phyloP scores from a whole-genome alignment of 2,797 vertebrate species.

The Fundulus diaphanus region DNA sequence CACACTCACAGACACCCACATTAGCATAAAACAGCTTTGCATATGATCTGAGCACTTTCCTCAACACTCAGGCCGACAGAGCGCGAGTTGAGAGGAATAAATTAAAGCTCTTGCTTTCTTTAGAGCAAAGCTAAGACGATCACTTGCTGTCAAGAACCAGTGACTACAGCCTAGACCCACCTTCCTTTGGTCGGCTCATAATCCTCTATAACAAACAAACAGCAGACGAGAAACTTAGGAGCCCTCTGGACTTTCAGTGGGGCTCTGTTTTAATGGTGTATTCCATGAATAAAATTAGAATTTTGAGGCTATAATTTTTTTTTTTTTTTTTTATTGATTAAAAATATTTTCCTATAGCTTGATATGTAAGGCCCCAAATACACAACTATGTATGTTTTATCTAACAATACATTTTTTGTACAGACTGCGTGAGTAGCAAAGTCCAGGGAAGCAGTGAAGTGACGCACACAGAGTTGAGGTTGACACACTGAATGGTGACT shows the following conservation, averaged over 20 bases:
- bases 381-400: no score
- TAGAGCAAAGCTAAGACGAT: slow-evolving; percentile 53
- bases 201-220: slow-evolving; percentile 39
- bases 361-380: neutral
- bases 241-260: slow-evolving; percentile 13
- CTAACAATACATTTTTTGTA: no score
- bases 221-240: slow-evolving; percentile 20
- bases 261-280: neutral
- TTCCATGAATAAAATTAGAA: neutral
- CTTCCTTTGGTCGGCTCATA: slow-evolving; percentile 32
- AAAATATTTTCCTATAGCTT: neutral
- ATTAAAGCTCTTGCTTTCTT: slow-evolving; percentile 58
- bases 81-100: slow-evolving; percentile 52
- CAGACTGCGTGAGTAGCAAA: no score
- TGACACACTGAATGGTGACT: no score
- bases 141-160: slow-evolving; percentile 57
- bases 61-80: slow-evolving; percentile 52
- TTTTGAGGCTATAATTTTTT: neutral
- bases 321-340: neutral
- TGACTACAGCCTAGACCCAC: slow-evolving; percentile 14
- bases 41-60: slow-evolving; percentile 71
- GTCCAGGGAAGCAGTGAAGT: no score
- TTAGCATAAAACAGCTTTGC: slow-evolving; percentile 77
- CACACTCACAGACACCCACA: slow-evolving; percentile 56
- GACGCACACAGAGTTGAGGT: no score